Evolutionary conservation across 2,113 vertebrate genomes (phyloP).

Genomic region (Hiodon tergisus): DNA sequence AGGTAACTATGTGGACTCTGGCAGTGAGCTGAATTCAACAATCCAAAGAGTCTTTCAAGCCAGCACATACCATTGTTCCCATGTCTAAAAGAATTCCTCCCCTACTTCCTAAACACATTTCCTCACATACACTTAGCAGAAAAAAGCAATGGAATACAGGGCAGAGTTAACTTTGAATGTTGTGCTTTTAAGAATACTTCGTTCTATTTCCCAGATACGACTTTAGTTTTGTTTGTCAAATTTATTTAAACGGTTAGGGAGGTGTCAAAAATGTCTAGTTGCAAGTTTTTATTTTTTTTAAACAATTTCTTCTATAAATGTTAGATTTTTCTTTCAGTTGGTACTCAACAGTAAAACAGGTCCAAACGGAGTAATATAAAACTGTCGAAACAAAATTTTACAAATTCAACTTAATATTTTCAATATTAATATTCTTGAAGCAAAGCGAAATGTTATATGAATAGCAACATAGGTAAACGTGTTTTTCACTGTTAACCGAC

Average conservation of each 20-base stretch:
- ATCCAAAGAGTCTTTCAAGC: background rate
- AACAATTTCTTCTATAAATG: background rate
- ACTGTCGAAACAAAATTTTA: no score
- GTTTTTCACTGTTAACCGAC: no score
- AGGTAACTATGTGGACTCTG: constrained; percentile 25
- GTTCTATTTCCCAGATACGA: no score
- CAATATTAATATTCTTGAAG: no score
- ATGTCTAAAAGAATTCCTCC: background rate
- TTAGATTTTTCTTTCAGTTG: no score
- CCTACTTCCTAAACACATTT: constrained; percentile 11
- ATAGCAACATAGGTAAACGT: no score
- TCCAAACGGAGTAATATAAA: no score
- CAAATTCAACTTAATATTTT: no score
- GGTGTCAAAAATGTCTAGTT: background rate
- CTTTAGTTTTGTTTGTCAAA: background rate
- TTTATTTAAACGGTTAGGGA: background rate
- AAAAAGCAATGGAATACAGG: no score
- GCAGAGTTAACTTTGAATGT: background rate
- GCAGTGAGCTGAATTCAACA: constrained; percentile 23
- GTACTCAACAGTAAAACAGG: no score
- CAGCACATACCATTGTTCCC: background rate
- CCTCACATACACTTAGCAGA: background rate
- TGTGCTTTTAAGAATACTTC: no score
- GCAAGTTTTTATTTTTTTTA: background rate
- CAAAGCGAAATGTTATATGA: no score